Evolutionary conservation across 2,797 vertebrate genomes (phyloP).

Genomic region (Telmatherina bonti): DNA sequence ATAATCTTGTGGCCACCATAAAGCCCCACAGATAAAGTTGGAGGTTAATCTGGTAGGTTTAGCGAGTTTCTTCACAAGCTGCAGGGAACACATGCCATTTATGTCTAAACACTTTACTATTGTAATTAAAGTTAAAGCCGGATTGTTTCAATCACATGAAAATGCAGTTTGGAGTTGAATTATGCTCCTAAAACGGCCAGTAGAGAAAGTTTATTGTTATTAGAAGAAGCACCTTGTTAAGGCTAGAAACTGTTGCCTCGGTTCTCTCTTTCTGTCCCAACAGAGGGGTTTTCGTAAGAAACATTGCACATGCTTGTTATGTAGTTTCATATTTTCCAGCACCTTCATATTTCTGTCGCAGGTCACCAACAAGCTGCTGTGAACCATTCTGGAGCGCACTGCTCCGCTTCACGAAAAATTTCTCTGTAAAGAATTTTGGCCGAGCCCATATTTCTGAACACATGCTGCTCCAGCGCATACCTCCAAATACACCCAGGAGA

Average conservation of each 20-base stretch:
- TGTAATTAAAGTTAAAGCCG: not conserved
- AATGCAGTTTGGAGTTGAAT: not conserved
- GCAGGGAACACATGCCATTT: not conserved
- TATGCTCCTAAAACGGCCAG: not conserved
- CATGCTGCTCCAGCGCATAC: not conserved
- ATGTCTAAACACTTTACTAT: not conserved
- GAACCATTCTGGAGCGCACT: not conserved
- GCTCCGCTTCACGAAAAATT: not conserved
- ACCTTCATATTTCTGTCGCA: not conserved
- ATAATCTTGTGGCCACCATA: not conserved
- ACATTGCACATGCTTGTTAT: not conserved
- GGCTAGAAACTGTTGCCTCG: no score
- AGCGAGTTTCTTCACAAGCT: constrained; percentile 7
- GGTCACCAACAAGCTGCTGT: not conserved
- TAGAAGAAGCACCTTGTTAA: no score
- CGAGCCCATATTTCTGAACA: not conserved
- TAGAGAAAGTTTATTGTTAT: no score
- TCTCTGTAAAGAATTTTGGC: constrained; percentile 9
- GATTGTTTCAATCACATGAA: not conserved
- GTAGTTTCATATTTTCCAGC: not conserved
- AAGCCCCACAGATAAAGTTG: not conserved
- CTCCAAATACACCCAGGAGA: constrained; percentile 18
- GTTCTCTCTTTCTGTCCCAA: no score
- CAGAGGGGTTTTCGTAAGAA: not conserved
- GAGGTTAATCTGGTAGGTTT: not conserved